Percentiles rank a stretch among this genome's conserved stretches.
Evolutionary conservation across 2,113 vertebrate genomes (phyloP).

Genomic region (Chaetodon trifascialis): DNA sequence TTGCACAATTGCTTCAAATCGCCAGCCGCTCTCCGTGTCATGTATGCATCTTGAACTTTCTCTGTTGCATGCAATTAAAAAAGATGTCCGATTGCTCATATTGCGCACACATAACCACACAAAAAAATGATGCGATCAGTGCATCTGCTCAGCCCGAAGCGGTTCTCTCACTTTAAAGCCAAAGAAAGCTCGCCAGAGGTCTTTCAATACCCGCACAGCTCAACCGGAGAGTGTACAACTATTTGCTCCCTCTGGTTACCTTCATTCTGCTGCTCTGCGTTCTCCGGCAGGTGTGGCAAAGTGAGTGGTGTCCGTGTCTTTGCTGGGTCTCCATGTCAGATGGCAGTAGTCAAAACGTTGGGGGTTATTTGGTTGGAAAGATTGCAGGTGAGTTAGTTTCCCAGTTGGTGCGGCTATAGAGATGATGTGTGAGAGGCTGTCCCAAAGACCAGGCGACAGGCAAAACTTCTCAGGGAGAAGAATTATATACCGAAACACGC

Average conservation of each 20-base stretch:
- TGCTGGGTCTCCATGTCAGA: conserved; percentile 85
- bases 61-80: conserved; percentile 34
- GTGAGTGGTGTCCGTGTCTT: conserved; percentile 77
- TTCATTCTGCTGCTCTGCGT: conserved; percentile 80
- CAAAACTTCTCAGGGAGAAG: conserved; percentile 86
- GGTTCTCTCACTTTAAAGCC: conserved; percentile 8
- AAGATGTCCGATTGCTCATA: conserved; percentile 19
- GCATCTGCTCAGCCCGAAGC: conserved; percentile 29
- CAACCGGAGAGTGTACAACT: conserved; percentile 20
- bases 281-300: conserved; percentile 86
- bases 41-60: conserved; percentile 47
- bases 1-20: conserved; percentile 26
- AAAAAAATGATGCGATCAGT: conserved; percentile 27
- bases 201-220: conserved; percentile 23
- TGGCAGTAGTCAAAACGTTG: conserved; percentile 71
- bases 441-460: conserved; percentile 88
- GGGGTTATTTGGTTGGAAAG: conserved; percentile 76
- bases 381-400: conserved; percentile 85
- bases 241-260: conserved; percentile 73
- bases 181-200: background rate
- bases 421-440: conserved; percentile 85
- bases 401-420: conserved; percentile 80
- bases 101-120: background rate
- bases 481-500: conserved; percentile 87
- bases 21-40: background rate